Evolutionary conservation across 2,113 vertebrate species (phyloP), one percentile per base, ranked within the genome.

Genomic region (Labrus mixtus): DNA sequence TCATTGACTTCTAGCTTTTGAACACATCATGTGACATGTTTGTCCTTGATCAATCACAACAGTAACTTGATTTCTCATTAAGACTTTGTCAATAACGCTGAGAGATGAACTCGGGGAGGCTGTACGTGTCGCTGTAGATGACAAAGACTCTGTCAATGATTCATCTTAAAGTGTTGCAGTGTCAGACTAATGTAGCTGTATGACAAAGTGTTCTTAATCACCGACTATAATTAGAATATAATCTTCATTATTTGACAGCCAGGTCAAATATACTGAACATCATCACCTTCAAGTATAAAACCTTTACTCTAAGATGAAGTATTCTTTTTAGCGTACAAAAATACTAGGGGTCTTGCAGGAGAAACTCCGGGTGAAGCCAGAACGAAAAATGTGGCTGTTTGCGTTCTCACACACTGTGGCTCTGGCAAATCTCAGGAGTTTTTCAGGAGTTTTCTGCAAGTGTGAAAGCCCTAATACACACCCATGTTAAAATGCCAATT

Each of bases 201-300:
- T 72, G 66, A 71, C 50, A 41, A 68, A 61, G 16, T 57, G n/a
- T 43, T 65, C 23, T 63, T 77, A 36, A 61, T 75, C 25, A 60
- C 48, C 39, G 46, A 20, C 55, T 63, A 29, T 57, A 63, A 51
- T 50, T 59, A 66, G 17, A 46, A 33, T 23, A 62, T 36, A 20
- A 78, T 75, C 17, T 48, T 76, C 2, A 45, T 62, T 46, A 43
- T 60, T 61, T 20, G 7, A 43, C 41, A 43, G 41, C 10, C 41
- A 13, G 41, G 11, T 7, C 6, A 39, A 1, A 37, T 37, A 25
- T 25, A 25, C 25, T 25, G 25, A 25, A 39, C 37, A 39, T 7
- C 37, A 69, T 39, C 20, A 25, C 25, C 25, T 25, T 39, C 1
- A 39, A 39, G 37, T 39, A 10, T 39, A 39, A 39, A 10, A 39